These are phyloP conservation scores for Tenualosa thibaudeaui DNA, from an alignment of 2,797 vertebrate genomes.

Conservation along the genomic window DNA sequence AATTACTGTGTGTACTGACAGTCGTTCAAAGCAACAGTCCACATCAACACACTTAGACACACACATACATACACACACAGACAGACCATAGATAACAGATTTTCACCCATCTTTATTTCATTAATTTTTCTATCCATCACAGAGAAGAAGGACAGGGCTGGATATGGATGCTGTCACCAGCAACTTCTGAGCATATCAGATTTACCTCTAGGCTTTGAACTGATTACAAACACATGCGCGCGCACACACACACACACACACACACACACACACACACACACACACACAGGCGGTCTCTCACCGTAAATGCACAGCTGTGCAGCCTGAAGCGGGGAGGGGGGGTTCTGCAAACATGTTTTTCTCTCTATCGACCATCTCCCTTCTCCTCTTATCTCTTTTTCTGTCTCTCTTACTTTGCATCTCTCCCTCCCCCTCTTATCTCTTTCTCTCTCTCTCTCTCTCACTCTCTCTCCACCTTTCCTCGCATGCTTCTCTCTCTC, in stretches of 20 bases:
- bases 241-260: constrained; percentile 2
- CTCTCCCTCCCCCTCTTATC: neutral
- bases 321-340: neutral
- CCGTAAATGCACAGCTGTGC: neutral
- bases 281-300: neutral
- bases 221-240: neutral
- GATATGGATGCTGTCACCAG: neutral
- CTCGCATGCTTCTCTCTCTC: too few relatives aligned
- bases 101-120: neutral
- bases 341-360: neutral
- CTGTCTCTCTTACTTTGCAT: neutral
- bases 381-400: neutral
- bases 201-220: neutral
- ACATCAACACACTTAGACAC: neutral
- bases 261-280: constrained; percentile 7
- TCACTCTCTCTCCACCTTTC: neutral
- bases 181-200: neutral
- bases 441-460: neutral
- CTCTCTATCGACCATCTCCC: neutral
- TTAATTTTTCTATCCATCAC: neutral
- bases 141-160: neutral
- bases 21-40: neutral
- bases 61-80: neutral
- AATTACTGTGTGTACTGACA: neutral
- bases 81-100: neutral